Evolutionary conservation across 2,888 invertebrate genomes (phyloP).

Genomic region (Drosophila birchii): DNA sequence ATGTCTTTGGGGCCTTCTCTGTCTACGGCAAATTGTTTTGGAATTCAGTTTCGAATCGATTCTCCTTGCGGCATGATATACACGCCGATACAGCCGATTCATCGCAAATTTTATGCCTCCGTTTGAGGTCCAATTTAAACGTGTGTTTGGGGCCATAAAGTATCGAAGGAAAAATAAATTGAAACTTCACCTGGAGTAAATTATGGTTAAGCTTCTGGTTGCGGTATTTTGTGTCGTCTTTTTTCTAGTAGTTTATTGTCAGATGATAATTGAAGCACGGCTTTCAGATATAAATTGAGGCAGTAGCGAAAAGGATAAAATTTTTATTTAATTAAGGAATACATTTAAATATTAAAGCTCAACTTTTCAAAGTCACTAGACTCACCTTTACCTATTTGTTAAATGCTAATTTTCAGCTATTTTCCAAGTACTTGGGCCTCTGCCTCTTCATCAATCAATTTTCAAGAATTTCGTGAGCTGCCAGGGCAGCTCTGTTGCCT

Average conservation of each 20-base stretch:
- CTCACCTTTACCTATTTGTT: neutral
- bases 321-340: neutral
- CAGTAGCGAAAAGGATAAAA: neutral
- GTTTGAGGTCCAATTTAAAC: constrained; percentile 32
- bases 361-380: neutral
- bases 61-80: constrained; percentile 47
- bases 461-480: constrained; percentile 13
- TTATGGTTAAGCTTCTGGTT: constrained; percentile 5
- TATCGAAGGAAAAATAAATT: constrained; percentile 31
- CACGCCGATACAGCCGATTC: constrained; percentile 44
- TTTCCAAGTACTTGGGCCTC: neutral
- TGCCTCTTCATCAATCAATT: constrained; percentile 35
- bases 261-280: neutral
- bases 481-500: constrained; percentile 1
- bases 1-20: constrained; percentile 68
- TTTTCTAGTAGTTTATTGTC: constrained; percentile 5
- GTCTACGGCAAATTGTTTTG: constrained; percentile 75
- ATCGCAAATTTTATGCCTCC: constrained; percentile 53
- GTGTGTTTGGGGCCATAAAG: constrained; percentile 27
- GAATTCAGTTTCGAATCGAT: constrained; percentile 77
- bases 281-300: neutral
- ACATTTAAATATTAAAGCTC: neutral
- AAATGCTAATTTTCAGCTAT: neutral
- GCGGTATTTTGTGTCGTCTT: neutral
- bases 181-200: constrained; percentile 23